A percentile compares a stretch with the other conserved stretches of the same genome.
These are phyloP conservation scores for Ptychochromis oligacanthus DNA, from an alignment of 2,113 vertebrate species.

Conservation along the genomic window DNA sequence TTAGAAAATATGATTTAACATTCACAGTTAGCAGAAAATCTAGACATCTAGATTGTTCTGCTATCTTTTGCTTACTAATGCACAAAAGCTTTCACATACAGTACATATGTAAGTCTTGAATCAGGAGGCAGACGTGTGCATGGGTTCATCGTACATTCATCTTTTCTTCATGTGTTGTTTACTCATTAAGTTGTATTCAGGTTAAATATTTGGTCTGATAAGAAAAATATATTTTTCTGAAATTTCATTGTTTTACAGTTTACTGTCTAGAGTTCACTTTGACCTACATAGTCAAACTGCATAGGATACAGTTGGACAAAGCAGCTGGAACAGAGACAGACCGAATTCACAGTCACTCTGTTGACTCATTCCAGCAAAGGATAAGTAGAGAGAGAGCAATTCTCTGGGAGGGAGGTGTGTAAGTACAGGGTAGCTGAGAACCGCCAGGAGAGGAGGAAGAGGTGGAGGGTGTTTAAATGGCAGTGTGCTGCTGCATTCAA, in stretches of 20 bases:
- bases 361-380: slow-evolving; percentile 60
- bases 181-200: not conserved
- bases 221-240: not conserved
- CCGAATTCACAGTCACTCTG: slow-evolving; percentile 45
- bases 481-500: slow-evolving; percentile 14
- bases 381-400: slow-evolving; percentile 52
- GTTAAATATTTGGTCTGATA: not conserved
- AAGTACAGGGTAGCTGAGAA: slow-evolving; percentile 67
- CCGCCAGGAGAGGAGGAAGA: slow-evolving; percentile 44
- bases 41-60: not conserved
- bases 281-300: slow-evolving; percentile 24
- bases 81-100: not conserved
- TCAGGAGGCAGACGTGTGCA: not conserved
- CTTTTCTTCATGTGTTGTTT: not conserved
- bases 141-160: not conserved
- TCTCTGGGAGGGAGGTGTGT: slow-evolving; percentile 61
- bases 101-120: not conserved
- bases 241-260: not conserved
- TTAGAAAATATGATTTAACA: not conserved
- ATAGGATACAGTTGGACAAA: slow-evolving; percentile 37
- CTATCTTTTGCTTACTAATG: not conserved
- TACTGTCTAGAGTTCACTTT: not conserved
- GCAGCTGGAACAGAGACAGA: slow-evolving; percentile 54
- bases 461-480: slow-evolving; percentile 39
- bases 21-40: not conserved